Evolutionary conservation across 2,888 invertebrate genomes (phyloP).

Genomic region (Drosophila subsilvestris): DNA sequence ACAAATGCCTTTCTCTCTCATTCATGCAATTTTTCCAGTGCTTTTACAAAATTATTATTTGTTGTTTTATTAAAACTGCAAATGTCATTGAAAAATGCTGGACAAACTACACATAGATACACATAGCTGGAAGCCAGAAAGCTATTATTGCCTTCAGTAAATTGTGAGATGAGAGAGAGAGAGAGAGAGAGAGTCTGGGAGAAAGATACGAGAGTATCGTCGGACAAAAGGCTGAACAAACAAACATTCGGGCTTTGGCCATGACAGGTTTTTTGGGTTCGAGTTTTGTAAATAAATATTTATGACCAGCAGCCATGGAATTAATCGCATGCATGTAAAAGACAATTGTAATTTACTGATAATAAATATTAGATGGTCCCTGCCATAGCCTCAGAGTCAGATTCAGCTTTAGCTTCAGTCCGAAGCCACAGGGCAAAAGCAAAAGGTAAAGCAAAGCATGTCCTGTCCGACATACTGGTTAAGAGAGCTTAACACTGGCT

Average conservation of each 20-base stretch:
- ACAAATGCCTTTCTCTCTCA: not conserved
- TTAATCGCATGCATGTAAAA: conserved; percentile 64
- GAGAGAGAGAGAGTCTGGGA: conserved; percentile 4
- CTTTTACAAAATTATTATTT: conserved; percentile 46
- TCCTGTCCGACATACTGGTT: conserved; percentile 30
- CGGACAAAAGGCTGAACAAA: conserved; percentile 59
- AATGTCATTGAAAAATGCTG: conserved; percentile 72
- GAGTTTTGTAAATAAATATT: conserved; percentile 74
- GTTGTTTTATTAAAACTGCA: conserved; percentile 76
- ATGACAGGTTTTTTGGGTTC: conserved; percentile 65
- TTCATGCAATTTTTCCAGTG: not conserved
- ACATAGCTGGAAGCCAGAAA: conserved; percentile 30
- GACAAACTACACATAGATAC: conserved; percentile 15
- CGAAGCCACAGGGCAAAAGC: conserved; percentile 16
- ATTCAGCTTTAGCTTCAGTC: no score
- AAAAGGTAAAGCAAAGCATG: conserved; percentile 20
- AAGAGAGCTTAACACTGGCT: conserved; percentile 1
- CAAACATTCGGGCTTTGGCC: conserved; percentile 63
- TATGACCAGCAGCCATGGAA: conserved; percentile 60
- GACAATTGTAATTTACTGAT: conserved; percentile 80
- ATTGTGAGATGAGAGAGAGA: conserved; percentile 14
- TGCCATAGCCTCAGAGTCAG: not conserved
- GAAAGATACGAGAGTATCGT: conserved; percentile 9
- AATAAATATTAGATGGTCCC: conserved; percentile 71
- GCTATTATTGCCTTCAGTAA: conserved; percentile 37